Evolutionary conservation across 2,797 vertebrate species (phyloP), one percentile per base, ranked within the genome.

Genomic region (Falco peregrinus): DNA sequence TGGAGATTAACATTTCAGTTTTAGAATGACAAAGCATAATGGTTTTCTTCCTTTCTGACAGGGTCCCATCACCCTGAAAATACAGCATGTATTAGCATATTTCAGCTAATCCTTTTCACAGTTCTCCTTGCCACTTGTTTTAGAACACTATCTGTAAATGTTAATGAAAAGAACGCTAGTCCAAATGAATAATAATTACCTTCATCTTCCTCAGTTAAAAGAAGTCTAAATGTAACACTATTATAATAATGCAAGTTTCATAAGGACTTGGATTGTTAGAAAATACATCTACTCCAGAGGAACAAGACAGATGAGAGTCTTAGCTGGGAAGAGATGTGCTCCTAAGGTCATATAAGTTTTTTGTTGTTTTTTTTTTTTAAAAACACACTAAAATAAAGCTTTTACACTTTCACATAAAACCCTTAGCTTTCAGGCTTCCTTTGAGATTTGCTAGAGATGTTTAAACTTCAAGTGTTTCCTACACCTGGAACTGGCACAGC

Each of bases 151-250:
- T 47, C 78, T 85, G 64, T 26, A 89, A 91, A 95, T 87, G 82
- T 87, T 85, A 89, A 91, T 69, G n/a, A 89, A 89, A 70, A 87
- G 90, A 95, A 96, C 80, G 84, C 68, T 67, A 57, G 64, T 5
- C 48, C 87, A 92, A 95, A 93, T 87, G 89, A 93, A 67, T 57
- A 89, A 81, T 83, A 89, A 92, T 89, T 71, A 65, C 71, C 65
- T 84, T 82, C 70, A 68, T 51, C 93, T 89, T 87, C 93, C 92
- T 91, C 89, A 67, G 78, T 29, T 60, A 94, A 93, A 85, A 35
- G 76, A 79, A 69, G 79, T 33, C 82, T 60, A 71, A 93, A 75
- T 93, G 77, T 84, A 90, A 79, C 39, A 61, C 3, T 26, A 76
- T 37, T 82, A 74, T 14, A 33, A 82, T 53, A 79, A 87, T 48